phyloP scores from a whole-genome alignment of 2,797 vertebrate genomes.

The Rhadinocentrus ornatus region DNA sequence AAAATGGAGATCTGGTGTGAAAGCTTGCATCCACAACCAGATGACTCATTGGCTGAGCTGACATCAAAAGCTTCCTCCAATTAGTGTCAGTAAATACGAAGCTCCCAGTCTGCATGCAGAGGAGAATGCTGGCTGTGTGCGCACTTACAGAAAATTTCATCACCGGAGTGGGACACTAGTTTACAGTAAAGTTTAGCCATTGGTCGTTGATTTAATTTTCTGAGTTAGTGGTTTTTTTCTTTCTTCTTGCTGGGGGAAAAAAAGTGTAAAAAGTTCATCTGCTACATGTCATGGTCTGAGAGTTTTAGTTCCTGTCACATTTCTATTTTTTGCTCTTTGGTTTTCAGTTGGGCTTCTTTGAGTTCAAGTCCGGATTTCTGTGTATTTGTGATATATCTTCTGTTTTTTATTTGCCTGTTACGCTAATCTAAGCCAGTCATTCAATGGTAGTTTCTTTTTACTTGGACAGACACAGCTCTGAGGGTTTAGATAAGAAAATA shows the following conservation, averaged over 20 bases:
- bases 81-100: constrained; percentile 66
- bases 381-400: no score
- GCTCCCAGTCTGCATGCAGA: constrained; percentile 22
- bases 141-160: constrained; percentile 21
- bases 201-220: constrained; percentile 1
- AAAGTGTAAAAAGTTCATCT: not conserved
- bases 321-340: not conserved
- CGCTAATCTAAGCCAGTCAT: no score
- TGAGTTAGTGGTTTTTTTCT: not conserved
- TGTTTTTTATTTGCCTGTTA: no score
- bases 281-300: not conserved
- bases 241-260: not conserved
- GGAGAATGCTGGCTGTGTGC: not conserved
- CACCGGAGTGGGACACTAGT: constrained; percentile 48
- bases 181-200: not conserved
- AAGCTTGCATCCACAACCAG: constrained; percentile 38
- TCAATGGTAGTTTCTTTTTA: no score
- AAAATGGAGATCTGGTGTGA: constrained; percentile 66
- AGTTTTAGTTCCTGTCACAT: not conserved
- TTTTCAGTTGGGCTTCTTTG: no score
- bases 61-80: constrained; percentile 72
- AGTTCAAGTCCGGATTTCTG: no score
- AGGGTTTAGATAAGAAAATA: no score
- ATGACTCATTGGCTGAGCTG: constrained; percentile 13
- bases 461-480: no score